Conservation (phyloP, 2,888 invertebrate species). For the Cryptocephalus moraei region DNA sequence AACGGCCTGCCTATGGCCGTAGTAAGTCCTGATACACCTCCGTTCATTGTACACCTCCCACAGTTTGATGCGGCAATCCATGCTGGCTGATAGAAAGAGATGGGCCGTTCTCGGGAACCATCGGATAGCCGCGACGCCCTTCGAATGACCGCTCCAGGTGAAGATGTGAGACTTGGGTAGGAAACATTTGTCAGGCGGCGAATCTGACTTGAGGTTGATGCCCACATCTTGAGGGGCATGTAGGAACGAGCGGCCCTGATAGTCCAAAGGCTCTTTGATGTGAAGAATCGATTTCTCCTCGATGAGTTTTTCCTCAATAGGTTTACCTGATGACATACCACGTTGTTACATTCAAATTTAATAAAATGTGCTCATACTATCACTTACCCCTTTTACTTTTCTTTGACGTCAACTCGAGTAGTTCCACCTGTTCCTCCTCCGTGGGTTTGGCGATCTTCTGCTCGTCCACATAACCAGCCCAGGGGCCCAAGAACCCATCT, state of each 20-base stretch:
- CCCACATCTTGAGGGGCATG: constrained; percentile 89
- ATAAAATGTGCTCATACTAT: too few relatives aligned
- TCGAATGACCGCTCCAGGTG: constrained; percentile 95
- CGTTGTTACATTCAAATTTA: not conserved
- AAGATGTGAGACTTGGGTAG: constrained; percentile 92
- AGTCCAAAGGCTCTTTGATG: constrained; percentile 84
- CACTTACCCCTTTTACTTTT: constrained; percentile 65
- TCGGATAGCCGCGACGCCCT: constrained; percentile 87
- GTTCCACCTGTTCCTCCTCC: constrained; percentile 85
- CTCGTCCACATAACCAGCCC: constrained; percentile 93
- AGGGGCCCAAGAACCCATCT: constrained; percentile 93
- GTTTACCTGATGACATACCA: constrained; percentile 37
- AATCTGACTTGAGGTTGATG: constrained; percentile 74
- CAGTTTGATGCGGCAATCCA: constrained; percentile 95
- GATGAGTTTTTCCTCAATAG: constrained; percentile 81
- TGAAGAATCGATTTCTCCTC: constrained; percentile 94
- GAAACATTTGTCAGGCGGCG: constrained; percentile 91
- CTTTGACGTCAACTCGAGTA: constrained; percentile 91
- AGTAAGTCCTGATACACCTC: constrained; percentile 86
- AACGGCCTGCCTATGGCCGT: constrained; percentile 94
- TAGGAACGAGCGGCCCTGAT: constrained; percentile 92
- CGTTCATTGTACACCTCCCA: constrained; percentile 98
- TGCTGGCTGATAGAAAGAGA: constrained; percentile 86
- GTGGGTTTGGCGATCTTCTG: constrained; percentile 79
- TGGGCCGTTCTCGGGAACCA: constrained; percentile 95